A percentile compares a stretch with the other conserved stretches of the same genome.
These are phyloP conservation scores for Kradibia gibbosae DNA, from an alignment of 1,140 invertebrate species.

Conservation along the genomic window DNA sequence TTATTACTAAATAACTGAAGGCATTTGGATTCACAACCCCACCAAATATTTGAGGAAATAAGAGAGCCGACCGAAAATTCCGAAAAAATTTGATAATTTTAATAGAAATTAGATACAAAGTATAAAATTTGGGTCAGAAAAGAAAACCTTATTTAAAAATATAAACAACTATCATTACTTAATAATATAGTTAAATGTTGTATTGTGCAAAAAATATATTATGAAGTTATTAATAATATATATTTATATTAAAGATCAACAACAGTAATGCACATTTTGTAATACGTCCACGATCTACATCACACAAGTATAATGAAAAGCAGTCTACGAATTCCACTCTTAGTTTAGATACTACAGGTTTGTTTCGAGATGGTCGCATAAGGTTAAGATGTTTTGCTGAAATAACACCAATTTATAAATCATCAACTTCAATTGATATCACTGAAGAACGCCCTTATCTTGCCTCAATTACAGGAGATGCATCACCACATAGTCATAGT, in stretches of 20 bases:
- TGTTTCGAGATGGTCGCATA: conserved; percentile 62
- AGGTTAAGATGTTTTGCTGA: conserved; percentile 64
- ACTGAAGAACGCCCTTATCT: conserved; percentile 65
- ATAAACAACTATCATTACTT: too few species aligned
- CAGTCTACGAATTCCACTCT: conserved; percentile 60
- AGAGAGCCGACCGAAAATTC: too few species aligned
- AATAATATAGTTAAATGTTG: too few species aligned
- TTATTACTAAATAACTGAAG: too few species aligned
- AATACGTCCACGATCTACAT: conserved; percentile 19
- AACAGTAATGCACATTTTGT: conserved; percentile 56
- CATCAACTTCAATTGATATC: conserved; percentile 62
- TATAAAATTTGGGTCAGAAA: too few species aligned
- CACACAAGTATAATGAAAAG: conserved; percentile 50
- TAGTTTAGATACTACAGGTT: conserved; percentile 60
- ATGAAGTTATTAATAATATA: background rate
- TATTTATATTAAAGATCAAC: conserved; percentile 59
- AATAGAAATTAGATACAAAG: too few species aligned
- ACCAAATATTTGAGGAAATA: too few species aligned
- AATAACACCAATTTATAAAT: conserved; percentile 64
- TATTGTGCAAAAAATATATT: too few species aligned
- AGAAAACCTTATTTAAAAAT: too few species aligned
- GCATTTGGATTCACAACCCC: too few species aligned
- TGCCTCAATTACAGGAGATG: conserved; percentile 68
- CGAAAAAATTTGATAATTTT: too few species aligned
- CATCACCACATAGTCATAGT: conserved; percentile 65